Conservation (phyloP, 2,888 invertebrate species). For the Halictus quadricinctus region DNA sequence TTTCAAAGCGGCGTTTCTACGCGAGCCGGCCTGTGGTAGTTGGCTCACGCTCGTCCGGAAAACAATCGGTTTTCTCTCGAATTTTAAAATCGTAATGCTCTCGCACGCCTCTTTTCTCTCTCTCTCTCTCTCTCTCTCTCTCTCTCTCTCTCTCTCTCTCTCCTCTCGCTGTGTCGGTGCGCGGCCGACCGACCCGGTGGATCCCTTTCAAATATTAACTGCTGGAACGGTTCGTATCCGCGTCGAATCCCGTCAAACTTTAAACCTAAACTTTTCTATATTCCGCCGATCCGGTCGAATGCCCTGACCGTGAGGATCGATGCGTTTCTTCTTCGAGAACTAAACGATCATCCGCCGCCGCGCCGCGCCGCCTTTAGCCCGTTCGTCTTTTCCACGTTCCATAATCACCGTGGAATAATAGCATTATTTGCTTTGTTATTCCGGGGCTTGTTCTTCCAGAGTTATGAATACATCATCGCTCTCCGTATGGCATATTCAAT, state of each 20-base stretch:
- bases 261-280: constrained; percentile 32
- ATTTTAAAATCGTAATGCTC: constrained; percentile 66
- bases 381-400: too few relatives aligned
- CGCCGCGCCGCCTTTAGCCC: neutral
- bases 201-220: constrained; percentile 56
- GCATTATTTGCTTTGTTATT: neutral
- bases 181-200: neutral
- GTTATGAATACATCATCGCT: neutral
- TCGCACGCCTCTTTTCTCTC: constrained; percentile 17
- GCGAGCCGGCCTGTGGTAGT: constrained; percentile 36
- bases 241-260: constrained; percentile 48
- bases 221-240: constrained; percentile 13
- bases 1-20: constrained; percentile 60
- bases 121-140: neutral
- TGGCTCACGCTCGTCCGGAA: constrained; percentile 52
- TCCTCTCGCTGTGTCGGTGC: neutral
- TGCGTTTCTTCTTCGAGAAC: neutral
- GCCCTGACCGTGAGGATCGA: neutral
- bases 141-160: neutral
- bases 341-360: neutral
- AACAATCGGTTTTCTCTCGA: constrained; percentile 63
- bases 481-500: neutral
- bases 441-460: neutral
- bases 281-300: neutral
- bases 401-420: neutral